Evolutionary conservation across 2,113 vertebrate genomes (phyloP).

Genomic region (Myotis davidii): DNA sequence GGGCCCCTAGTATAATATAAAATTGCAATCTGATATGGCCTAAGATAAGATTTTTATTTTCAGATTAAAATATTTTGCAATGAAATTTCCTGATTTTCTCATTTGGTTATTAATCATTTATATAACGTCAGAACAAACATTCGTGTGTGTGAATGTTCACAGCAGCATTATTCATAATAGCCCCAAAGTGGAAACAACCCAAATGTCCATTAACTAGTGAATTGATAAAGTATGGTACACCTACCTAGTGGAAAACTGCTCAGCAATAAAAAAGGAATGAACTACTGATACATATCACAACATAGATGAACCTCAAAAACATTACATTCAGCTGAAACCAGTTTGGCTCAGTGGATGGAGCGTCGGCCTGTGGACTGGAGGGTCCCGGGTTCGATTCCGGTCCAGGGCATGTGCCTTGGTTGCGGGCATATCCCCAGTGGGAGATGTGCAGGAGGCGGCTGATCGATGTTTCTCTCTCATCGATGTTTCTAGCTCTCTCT

Average conservation of each 20-base stretch:
- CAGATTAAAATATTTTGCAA: background rate
- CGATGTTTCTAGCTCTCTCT: no score
- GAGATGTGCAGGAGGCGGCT: no score
- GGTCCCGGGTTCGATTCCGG: no score
- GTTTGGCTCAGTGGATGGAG: no score
- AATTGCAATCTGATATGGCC: background rate
- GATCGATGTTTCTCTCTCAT: no score
- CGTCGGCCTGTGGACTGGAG: no score
- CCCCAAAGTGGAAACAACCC: background rate
- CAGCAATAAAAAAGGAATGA: background rate
- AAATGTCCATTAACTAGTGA: background rate
- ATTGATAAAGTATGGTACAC: background rate
- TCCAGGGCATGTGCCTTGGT: no score
- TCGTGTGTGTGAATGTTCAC: background rate
- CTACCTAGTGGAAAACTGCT: background rate
- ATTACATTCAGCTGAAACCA: background rate
- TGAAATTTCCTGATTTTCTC: background rate
- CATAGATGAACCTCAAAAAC: background rate
- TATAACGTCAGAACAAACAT: constrained; percentile 15
- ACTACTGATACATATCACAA: background rate
- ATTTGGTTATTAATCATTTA: constrained; percentile 38
- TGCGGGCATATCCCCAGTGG: no score
- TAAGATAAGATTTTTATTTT: constrained; percentile 42
- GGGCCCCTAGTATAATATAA: constrained; percentile 2
- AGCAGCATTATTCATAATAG: background rate